phyloP scores from a whole-genome alignment of 2,797 vertebrate species.

The Catamblyrhynchus diadema region DNA sequence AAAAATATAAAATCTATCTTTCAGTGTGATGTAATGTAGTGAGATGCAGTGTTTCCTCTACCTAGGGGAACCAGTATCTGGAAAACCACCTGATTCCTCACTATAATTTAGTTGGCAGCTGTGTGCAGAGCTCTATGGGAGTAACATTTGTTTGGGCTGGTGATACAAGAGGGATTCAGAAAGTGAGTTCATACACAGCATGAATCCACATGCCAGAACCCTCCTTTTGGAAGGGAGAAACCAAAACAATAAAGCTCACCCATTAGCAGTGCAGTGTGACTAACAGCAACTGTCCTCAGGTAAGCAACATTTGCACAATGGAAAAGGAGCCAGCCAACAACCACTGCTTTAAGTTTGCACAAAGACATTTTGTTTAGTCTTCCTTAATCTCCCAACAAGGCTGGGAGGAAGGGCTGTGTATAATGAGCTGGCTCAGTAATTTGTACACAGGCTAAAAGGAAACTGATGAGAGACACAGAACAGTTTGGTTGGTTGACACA shows the following conservation, averaged over 20 bases:
- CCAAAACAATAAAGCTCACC: not conserved
- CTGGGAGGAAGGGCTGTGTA: not conserved
- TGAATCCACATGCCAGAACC: not conserved
- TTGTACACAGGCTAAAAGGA: not conserved
- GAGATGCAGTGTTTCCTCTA: not conserved
- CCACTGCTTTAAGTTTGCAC: not conserved
- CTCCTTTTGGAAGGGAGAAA: not conserved
- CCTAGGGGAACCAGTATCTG: not conserved
- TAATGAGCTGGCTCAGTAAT: not conserved
- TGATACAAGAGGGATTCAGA: not conserved
- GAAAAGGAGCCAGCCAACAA: not conserved
- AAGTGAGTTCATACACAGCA: not conserved
- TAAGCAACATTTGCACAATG: not conserved
- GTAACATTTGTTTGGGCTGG: not conserved
- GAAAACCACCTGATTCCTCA: not conserved
- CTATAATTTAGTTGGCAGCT: not conserved
- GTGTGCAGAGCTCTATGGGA: not conserved
- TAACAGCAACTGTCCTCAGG: not conserved
- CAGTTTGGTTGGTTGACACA: not conserved
- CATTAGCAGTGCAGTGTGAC: not conserved
- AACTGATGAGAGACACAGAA: not conserved
- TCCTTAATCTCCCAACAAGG: not conserved
- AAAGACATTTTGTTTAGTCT: not conserved
- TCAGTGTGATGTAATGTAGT: not conserved
- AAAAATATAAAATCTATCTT: not conserved